Conservation (phyloP, 2,888 invertebrate species). For the Thymelicus acteon region DNA sequence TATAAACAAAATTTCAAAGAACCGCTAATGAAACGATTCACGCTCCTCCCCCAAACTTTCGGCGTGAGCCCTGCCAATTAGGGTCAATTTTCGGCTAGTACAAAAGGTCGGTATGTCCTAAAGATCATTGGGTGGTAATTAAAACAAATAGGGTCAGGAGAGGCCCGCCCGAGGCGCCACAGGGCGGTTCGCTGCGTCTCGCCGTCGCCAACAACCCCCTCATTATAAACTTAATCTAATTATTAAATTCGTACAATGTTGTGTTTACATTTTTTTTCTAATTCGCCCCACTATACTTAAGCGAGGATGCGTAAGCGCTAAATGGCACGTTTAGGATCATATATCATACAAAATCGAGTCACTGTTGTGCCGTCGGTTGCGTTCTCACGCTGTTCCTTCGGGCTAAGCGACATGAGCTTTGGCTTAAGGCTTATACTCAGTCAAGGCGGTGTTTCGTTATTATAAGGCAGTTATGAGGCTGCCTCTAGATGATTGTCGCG, state of each 20-base stretch:
- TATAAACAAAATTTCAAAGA: conserved; percentile 6
- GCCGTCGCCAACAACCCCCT: conserved; percentile 80
- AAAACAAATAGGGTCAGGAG: conserved; percentile 84
- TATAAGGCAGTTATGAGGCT: conserved; percentile 67
- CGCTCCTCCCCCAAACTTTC: conserved; percentile 18
- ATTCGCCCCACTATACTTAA: conserved; percentile 82
- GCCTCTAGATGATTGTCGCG: conserved; percentile 77
- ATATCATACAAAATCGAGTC: conserved; percentile 79
- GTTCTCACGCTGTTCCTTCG: conserved; percentile 71
- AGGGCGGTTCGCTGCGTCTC: conserved; percentile 73
- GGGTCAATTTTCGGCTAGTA: conserved; percentile 75
- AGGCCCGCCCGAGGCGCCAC: conserved; percentile 80
- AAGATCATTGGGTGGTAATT: conserved; percentile 80
- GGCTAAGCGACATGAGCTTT: conserved; percentile 46
- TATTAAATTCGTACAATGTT: conserved; percentile 85
- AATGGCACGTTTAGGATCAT: conserved; percentile 83
- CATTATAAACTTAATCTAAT: conserved; percentile 84
- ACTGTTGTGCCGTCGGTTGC: conserved; percentile 66
- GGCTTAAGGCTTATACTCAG: conserved; percentile 54
- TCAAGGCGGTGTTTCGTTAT: conserved; percentile 65
- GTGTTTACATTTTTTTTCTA: conserved; percentile 83
- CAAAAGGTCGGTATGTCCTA: conserved; percentile 76
- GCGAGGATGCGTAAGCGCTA: conserved; percentile 81
- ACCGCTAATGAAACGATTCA: conserved; percentile 33
- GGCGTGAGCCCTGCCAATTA: conserved; percentile 62